Evolutionary conservation across 2,888 invertebrate genomes (phyloP).

Genomic region (Sarcophaga caerulescens): DNA sequence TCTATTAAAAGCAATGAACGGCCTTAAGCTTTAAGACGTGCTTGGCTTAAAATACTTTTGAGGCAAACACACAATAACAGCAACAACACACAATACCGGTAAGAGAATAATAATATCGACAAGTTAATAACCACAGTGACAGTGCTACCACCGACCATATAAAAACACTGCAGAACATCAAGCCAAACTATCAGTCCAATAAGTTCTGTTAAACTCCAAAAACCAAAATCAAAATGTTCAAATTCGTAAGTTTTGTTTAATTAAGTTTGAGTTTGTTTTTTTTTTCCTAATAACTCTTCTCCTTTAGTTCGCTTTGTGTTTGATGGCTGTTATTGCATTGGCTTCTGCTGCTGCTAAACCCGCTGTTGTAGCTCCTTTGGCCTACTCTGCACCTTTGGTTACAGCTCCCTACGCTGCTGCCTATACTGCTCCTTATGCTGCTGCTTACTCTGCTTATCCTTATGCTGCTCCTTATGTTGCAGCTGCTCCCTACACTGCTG

Average conservation of each 20-base stretch:
- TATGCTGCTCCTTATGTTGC: slow-evolving; percentile 70
- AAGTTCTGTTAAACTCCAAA: slow-evolving; percentile 28
- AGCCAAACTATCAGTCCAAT: slow-evolving; percentile 51
- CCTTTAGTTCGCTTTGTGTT: slow-evolving; percentile 68
- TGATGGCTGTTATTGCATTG: slow-evolving; percentile 70
- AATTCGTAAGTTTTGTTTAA: slow-evolving; percentile 68
- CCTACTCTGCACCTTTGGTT: slow-evolving; percentile 70
- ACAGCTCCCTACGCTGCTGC: slow-evolving; percentile 67
- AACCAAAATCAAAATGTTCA: slow-evolving; percentile 68
- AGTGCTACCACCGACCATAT: no score
- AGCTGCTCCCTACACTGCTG: slow-evolving; percentile 61
- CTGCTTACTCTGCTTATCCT: slow-evolving; percentile 71
- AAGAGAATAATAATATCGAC: no score
- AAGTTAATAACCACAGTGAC: no score
- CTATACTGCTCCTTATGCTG: slow-evolving; percentile 68
- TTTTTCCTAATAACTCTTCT: not conserved
- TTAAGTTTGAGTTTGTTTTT: not conserved
- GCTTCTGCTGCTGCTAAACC: slow-evolving; percentile 70
- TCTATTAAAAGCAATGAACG: slow-evolving; percentile 12
- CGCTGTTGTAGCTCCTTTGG: slow-evolving; percentile 70
- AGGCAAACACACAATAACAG: not conserved
- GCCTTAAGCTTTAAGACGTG: slow-evolving; percentile 53
- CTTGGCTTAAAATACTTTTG: slow-evolving; percentile 28
- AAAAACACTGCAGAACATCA: no score
- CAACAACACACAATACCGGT: not conserved